Conservation (phyloP, 1,140 invertebrate species). For the Drosophila subobscura region DNA sequence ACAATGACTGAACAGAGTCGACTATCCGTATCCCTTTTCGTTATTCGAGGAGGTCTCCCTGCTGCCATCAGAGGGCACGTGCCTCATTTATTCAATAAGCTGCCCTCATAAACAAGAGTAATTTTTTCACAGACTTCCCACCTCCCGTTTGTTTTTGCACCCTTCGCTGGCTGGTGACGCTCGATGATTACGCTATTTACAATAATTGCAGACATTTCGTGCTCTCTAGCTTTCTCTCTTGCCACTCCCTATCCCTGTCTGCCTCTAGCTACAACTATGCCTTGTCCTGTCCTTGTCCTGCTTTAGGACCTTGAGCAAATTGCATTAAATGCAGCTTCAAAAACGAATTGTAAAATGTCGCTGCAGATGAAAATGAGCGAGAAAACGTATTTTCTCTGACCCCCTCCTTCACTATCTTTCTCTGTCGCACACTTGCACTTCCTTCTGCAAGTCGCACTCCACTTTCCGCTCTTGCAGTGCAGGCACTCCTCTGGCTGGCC, state of each 20-base stretch:
- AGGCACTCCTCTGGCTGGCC: constrained; percentile 28
- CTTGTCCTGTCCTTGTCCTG: constrained; percentile 28
- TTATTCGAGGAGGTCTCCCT: not conserved
- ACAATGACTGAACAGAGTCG: constrained; percentile 47
- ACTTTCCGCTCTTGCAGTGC: constrained; percentile 7
- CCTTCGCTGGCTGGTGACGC: constrained; percentile 2
- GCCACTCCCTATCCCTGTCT: not conserved
- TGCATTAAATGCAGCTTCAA: constrained; percentile 54
- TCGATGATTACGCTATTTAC: constrained; percentile 63
- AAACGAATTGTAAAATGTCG: constrained; percentile 63
- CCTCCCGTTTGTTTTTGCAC: not conserved
- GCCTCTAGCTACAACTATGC: constrained; percentile 12
- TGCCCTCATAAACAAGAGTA: constrained; percentile 57
- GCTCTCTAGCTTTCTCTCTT: constrained; percentile 9
- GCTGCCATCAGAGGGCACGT: constrained; percentile 22
- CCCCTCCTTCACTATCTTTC: not conserved
- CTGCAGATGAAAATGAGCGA: constrained; percentile 42
- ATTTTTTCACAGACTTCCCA: constrained; percentile 24
- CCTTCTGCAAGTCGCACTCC: constrained; percentile 32
- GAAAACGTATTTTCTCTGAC: constrained; percentile 23
- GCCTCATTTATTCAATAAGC: constrained; percentile 63
- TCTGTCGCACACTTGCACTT: constrained; percentile 20
- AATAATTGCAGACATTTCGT: constrained; percentile 66
- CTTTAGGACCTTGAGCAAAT: constrained; percentile 50
- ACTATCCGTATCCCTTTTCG: constrained; percentile 26